Conservation (phyloP, 2,888 invertebrate genomes). For the Piscicola geometra region DNA sequence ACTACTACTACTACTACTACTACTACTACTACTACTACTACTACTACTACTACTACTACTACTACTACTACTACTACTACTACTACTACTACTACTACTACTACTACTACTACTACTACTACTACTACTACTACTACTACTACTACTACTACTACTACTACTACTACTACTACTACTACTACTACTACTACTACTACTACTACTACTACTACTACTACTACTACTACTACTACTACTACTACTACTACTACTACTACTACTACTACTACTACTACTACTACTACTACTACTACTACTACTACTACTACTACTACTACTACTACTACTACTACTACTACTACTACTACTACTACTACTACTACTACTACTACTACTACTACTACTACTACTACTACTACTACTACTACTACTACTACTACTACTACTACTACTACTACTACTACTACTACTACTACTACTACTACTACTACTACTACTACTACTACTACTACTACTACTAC, state of each 20-base stretch:
- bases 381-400: constrained; percentile 32
- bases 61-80: constrained; percentile 32
- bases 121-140: constrained; percentile 39
- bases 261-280: constrained; percentile 32
- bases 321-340: constrained; percentile 31
- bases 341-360: constrained; percentile 31
- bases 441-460: constrained; percentile 30
- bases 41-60: constrained; percentile 32
- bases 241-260: constrained; percentile 31
- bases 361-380: constrained; percentile 32
- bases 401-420: constrained; percentile 32
- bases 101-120: constrained; percentile 38
- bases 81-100: constrained; percentile 42
- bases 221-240: constrained; percentile 30
- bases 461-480: constrained; percentile 30
- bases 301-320: constrained; percentile 31
- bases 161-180: constrained; percentile 43
- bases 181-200: constrained; percentile 38
- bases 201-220: constrained; percentile 31
- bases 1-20: constrained; percentile 32
- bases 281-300: constrained; percentile 31
- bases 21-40: constrained; percentile 32
- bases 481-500: constrained; percentile 30
- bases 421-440: constrained; percentile 31
- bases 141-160: constrained; percentile 37